Evolutionary conservation across 2,888 invertebrate species (phyloP).

Genomic region (Trissonchulus sp.): DNA sequence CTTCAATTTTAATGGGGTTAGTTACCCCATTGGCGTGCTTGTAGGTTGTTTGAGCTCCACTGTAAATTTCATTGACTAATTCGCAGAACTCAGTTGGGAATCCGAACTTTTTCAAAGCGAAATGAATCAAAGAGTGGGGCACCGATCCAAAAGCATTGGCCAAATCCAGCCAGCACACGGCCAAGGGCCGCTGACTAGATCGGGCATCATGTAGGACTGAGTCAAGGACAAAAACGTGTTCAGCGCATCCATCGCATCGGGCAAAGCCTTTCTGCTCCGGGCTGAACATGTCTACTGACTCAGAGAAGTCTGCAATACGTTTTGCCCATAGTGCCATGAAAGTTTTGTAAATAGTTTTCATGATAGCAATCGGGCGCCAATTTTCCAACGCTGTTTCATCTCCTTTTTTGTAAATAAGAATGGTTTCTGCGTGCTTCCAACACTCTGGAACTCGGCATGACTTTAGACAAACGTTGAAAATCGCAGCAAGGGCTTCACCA

Average conservation of each 20-base stretch:
- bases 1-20: constrained; percentile 35
- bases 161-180: constrained; percentile 52
- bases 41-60: constrained; percentile 19
- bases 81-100: neutral
- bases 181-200: constrained; percentile 27
- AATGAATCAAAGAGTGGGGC: constrained; percentile 42
- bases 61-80: constrained; percentile 28
- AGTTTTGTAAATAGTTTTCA: constrained; percentile 38
- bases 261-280: constrained; percentile 52
- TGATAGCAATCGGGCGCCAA: constrained; percentile 42
- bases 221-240: constrained; percentile 35
- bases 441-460: constrained; percentile 33
- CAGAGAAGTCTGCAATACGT: neutral
- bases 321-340: constrained; percentile 29
- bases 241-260: constrained; percentile 40
- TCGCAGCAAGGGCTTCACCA: neutral
- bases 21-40: constrained; percentile 29
- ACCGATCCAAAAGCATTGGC: constrained; percentile 53
- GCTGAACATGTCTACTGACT: too few species aligned
- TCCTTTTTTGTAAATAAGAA: constrained; percentile 42
- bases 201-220: constrained; percentile 31
- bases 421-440: constrained; percentile 39
- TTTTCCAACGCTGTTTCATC: constrained; percentile 42
- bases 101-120: constrained; percentile 22
- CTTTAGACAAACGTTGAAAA: neutral